These are phyloP conservation scores for Nothobranchius furzeri DNA, from an alignment of 2,113 vertebrate genomes.

Conservation along the genomic window DNA sequence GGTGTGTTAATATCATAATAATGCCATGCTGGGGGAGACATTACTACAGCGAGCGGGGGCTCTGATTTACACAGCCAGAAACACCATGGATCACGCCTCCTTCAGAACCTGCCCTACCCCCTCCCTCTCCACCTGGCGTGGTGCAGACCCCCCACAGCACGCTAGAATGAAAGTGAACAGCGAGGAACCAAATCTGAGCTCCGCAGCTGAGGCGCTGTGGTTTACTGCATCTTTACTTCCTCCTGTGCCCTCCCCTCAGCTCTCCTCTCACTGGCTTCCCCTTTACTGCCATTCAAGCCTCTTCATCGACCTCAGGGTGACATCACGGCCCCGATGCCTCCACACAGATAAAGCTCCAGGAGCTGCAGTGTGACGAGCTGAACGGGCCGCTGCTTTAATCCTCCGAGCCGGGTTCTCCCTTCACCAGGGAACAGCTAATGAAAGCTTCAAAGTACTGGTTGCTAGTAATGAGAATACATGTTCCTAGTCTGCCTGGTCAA, in stretches of 20 bases:
- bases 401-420: neutral
- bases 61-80: slow-evolving; percentile 72
- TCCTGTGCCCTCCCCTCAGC: neutral
- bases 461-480: too few species aligned
- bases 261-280: slow-evolving; percentile 52
- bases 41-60: slow-evolving; percentile 56
- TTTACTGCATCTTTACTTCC: slow-evolving; percentile 6
- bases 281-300: slow-evolving; percentile 66
- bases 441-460: too few species aligned
- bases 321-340: slow-evolving; percentile 51
- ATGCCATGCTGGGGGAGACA: slow-evolving; percentile 70
- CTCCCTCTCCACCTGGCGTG: slow-evolving; percentile 25
- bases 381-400: slow-evolving; percentile 23
- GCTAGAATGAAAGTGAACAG: neutral
- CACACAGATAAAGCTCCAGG: slow-evolving; percentile 47
- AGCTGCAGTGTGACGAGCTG: slow-evolving; percentile 42
- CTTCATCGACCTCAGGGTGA: slow-evolving; percentile 64
- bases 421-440: neutral
- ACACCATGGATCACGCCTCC: slow-evolving; percentile 63
- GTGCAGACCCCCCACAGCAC: slow-evolving; percentile 18
- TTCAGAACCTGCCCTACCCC: slow-evolving; percentile 45
- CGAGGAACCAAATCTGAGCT: neutral
- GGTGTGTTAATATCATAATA: slow-evolving; percentile 84
- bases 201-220: neutral
- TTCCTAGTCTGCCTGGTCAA: too few species aligned